A percentile compares a stretch with the other conserved stretches of the same genome.
Evolutionary conservation across 37 sponge, comb jelly and placozoan species (phyloP).

Genomic region (Cladorhizidae sp.): DNA sequence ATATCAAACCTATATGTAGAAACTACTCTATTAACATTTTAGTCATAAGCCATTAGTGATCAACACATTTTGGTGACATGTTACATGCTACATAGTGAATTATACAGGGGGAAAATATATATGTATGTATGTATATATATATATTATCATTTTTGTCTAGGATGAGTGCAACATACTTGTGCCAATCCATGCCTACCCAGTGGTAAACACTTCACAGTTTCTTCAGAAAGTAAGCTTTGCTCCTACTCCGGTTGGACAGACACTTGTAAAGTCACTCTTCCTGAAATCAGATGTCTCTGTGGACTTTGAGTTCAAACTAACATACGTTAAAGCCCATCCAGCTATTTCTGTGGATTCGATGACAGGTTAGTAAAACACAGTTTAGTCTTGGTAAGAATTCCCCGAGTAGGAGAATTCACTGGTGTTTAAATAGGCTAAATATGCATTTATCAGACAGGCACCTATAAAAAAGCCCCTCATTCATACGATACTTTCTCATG

Average conservation of each 20-base stretch:
- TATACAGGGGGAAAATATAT: background rate
- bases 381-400: too few relatives aligned
- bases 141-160: slow-evolving; percentile 12
- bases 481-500: too few relatives aligned
- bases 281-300: slow-evolving; percentile 69
- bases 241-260: slow-evolving; percentile 76
- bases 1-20: too few relatives aligned
- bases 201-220: slow-evolving; percentile 64
- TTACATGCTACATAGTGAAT: background rate
- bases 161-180: slow-evolving; percentile 73
- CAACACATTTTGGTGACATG: too few relatives aligned
- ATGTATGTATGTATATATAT: background rate
- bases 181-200: slow-evolving; percentile 92
- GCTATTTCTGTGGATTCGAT: slow-evolving; percentile 60
- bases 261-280: slow-evolving; percentile 37
- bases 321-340: slow-evolving; percentile 30
- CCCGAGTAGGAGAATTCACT: too few relatives aligned
- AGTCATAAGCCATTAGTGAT: too few relatives aligned
- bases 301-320: slow-evolving; percentile 70
- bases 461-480: too few relatives aligned
- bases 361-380: too few relatives aligned
- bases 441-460: too few relatives aligned
- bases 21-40: too few relatives aligned
- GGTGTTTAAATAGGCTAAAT: too few relatives aligned
- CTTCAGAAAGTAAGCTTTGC: slow-evolving; percentile 77